Evolutionary conservation across 1,140 invertebrate species (phyloP).

Genomic region (Pseudomyrmex flavicornis): DNA sequence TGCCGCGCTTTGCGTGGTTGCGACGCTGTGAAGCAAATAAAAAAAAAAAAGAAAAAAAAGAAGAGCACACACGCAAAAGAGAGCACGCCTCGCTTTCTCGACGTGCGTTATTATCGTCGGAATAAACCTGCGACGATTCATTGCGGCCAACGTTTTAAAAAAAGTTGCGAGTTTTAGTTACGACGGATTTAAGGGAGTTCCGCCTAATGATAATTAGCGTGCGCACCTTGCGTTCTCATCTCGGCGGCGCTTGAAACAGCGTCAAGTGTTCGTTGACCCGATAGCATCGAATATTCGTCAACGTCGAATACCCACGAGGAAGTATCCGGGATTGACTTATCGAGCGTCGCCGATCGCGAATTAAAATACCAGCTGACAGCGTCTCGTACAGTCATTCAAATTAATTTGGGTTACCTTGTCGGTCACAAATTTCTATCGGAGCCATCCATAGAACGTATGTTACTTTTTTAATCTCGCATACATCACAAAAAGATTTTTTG

Average conservation of each 20-base stretch:
- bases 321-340: conserved; percentile 36
- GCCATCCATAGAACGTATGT: conserved; percentile 15
- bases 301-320: neutral
- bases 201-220: conserved; percentile 24
- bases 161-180: conserved; percentile 8
- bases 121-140: conserved; percentile 14
- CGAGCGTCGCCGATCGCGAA: conserved; percentile 40
- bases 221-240: conserved; percentile 33
- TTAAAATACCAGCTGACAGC: conserved; percentile 54
- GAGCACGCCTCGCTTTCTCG: conserved; percentile 7
- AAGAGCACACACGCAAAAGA: neutral
- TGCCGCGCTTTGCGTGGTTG: conserved; percentile 12
- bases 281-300: conserved; percentile 36
- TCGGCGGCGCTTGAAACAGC: neutral
- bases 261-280: neutral
- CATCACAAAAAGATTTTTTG: neutral
- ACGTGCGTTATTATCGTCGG: conserved; percentile 7
- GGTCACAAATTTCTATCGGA: conserved; percentile 21
- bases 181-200: conserved; percentile 13
- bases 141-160: neutral
- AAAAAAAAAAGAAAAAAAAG: neutral
- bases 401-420: conserved; percentile 42
- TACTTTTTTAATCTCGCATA: conserved; percentile 17
- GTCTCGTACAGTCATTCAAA: conserved; percentile 34
- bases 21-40: conserved; percentile 12